Conservation (phyloP, 2,888 invertebrate species). For the Athrips mouffetella region DNA sequence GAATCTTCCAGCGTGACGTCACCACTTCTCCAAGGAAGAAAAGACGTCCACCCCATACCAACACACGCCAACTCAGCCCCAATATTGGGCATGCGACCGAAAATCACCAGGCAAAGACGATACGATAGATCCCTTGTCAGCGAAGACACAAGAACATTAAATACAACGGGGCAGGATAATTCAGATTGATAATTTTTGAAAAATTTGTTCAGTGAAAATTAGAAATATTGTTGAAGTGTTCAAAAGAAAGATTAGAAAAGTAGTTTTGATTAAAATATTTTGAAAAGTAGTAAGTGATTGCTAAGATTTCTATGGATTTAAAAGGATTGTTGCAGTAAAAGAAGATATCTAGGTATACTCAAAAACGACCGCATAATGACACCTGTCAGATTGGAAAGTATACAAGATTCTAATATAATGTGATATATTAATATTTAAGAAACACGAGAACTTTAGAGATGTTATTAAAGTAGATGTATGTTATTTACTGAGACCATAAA, state of each 20-base stretch:
- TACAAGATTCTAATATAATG: conserved; percentile 74
- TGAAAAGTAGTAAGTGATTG: neutral
- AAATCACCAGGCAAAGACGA: conserved; percentile 67
- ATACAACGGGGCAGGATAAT: conserved; percentile 61
- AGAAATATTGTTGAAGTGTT: neutral
- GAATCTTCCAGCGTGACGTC: conserved; percentile 82
- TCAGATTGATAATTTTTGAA: conserved; percentile 51
- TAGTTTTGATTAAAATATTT: neutral
- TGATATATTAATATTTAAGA: conserved; percentile 64
- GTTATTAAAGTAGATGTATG: conserved; percentile 37
- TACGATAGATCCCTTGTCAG: conserved; percentile 65
- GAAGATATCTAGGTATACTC: conserved; percentile 15
- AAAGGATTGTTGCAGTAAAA: conserved; percentile 20
- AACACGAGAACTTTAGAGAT: conserved; percentile 46
- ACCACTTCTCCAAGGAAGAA: conserved; percentile 74
- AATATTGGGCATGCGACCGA: conserved; percentile 65
- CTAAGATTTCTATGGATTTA: conserved; percentile 1
- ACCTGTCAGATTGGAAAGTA: conserved; percentile 39
- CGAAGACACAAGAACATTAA: conserved; percentile 67
- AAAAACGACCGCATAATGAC: conserved; percentile 18
- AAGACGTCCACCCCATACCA: conserved; percentile 53
- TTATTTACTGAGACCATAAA: conserved; percentile 26
- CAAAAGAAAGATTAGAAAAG: neutral
- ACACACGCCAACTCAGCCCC: conserved; percentile 69
- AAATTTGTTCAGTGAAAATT: neutral